Evolutionary conservation across 2,888 invertebrate species (phyloP).

Genomic region (Phytoseiulus persimilis): DNA sequence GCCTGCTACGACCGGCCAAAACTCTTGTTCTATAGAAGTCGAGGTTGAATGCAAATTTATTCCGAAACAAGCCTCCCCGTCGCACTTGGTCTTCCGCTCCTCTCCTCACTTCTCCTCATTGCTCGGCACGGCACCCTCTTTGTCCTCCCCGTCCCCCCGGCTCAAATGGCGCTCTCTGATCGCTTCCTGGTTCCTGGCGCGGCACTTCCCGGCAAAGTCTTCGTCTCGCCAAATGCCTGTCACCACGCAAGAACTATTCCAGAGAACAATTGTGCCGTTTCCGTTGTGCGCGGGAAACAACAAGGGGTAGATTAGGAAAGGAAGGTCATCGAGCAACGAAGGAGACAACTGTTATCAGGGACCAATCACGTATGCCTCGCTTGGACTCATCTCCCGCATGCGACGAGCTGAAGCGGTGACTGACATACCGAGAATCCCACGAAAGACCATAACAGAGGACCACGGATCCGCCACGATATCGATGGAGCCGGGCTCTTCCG

Average conservation of each 20-base stretch:
- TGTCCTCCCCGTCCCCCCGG: neutral
- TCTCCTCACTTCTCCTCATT: neutral
- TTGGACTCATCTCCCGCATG: too few species aligned
- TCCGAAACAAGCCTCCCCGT: neutral
- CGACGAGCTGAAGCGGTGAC: too few species aligned
- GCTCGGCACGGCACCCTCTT: neutral
- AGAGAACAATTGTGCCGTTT: neutral
- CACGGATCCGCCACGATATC: too few species aligned
- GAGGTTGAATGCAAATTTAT: neutral
- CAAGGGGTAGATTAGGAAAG: neutral
- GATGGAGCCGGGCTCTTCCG: too few species aligned
- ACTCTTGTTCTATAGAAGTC: neutral
- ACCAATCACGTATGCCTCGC: too few species aligned
- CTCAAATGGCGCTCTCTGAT: neutral
- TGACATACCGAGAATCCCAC: too few species aligned
- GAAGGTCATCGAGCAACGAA: too few species aligned
- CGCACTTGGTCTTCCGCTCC: neutral
- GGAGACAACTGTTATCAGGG: too few species aligned
- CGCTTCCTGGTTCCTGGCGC: neutral
- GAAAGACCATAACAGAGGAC: too few species aligned
- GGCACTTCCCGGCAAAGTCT: neutral
- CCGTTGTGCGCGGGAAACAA: neutral
- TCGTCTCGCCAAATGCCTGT: neutral
- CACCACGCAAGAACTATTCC: neutral
- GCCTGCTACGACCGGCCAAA: neutral